phyloP scores from a whole-genome alignment of 2,797 vertebrate species.

The Sciaenops ocellatus region DNA sequence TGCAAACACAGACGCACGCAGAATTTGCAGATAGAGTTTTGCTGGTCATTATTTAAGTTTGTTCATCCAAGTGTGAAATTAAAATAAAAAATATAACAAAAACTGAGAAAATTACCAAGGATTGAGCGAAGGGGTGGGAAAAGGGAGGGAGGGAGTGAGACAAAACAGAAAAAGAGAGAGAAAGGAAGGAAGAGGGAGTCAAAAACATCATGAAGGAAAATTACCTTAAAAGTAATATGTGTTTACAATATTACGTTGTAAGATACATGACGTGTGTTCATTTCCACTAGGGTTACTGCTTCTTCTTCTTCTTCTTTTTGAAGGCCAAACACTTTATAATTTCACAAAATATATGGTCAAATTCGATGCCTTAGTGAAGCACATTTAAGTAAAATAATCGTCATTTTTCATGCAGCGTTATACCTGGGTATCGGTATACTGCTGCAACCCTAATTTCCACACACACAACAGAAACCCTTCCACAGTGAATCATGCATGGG shows the following conservation, averaged over 20 bases:
- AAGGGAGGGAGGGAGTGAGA: constrained; percentile 10
- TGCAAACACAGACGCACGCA: constrained; percentile 39
- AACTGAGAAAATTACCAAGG: constrained; percentile 44
- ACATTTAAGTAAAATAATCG: too few species aligned
- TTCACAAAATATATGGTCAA: too few species aligned
- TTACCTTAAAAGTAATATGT: constrained; percentile 47
- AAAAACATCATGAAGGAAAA: constrained; percentile 12
- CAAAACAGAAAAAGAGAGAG: constrained; percentile 1
- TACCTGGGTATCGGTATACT: too few species aligned
- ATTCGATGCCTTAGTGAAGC: too few species aligned
- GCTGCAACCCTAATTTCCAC: background rate
- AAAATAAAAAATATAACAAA: constrained; percentile 73
- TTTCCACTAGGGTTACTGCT: too few species aligned
- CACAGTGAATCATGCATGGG: background rate
- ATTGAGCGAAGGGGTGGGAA: constrained; percentile 8
- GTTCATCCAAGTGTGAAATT: constrained; percentile 82
- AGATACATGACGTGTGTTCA: constrained; percentile 24
- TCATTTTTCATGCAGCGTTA: too few species aligned
- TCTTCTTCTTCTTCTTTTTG: too few species aligned
- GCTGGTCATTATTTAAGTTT: constrained; percentile 77
- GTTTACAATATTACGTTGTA: constrained; percentile 21
- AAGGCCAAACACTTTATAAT: too few species aligned
- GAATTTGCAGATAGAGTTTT: constrained; percentile 60
- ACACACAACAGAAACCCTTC: constrained; percentile 6
- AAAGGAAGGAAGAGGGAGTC: constrained; percentile 1